Percentiles rank a stretch among this genome's conserved stretches.
These are phyloP conservation scores for Pherbina coryleti DNA, from an alignment of 2,888 invertebrate species.

Conservation along the genomic window DNA sequence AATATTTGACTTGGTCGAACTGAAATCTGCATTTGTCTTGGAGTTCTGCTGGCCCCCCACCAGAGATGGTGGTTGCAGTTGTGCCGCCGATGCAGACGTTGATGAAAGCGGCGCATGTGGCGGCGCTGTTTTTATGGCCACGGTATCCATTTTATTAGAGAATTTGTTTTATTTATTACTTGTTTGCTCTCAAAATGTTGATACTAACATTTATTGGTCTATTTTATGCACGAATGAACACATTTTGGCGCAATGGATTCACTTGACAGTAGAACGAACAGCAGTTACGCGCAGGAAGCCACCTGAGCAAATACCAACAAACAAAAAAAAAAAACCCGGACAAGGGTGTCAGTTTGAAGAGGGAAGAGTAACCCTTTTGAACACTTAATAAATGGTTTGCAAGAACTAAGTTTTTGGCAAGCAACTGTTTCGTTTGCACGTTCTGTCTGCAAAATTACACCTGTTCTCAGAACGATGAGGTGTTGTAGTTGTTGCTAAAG, in stretches of 20 bases:
- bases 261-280: conserved; percentile 3
- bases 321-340: no score
- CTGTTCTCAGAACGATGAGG: not conserved
- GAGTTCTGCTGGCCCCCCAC: not conserved
- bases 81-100: conserved; percentile 35
- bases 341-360: no score
- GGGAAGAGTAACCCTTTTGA: no score
- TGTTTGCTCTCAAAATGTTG: not conserved
- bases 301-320: no score
- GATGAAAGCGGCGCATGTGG: conserved; percentile 64
- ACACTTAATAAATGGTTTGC: no score
- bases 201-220: conserved; percentile 29
- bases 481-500: conserved; percentile 11
- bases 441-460: not conserved
- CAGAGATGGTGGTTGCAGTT: conserved; percentile 3
- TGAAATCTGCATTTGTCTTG: conserved; percentile 46
- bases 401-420: not conserved
- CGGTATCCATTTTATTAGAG: conserved; percentile 58
- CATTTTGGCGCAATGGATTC: not conserved
- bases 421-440: conserved; percentile 13
- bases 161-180: conserved; percentile 9
- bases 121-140: conserved; percentile 64
- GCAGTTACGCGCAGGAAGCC: not conserved
- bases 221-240: conserved; percentile 32
- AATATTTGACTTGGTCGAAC: conserved; percentile 57